Conservation (phyloP, 2,888 invertebrate species). For the Reticulitermes lucifugus region DNA sequence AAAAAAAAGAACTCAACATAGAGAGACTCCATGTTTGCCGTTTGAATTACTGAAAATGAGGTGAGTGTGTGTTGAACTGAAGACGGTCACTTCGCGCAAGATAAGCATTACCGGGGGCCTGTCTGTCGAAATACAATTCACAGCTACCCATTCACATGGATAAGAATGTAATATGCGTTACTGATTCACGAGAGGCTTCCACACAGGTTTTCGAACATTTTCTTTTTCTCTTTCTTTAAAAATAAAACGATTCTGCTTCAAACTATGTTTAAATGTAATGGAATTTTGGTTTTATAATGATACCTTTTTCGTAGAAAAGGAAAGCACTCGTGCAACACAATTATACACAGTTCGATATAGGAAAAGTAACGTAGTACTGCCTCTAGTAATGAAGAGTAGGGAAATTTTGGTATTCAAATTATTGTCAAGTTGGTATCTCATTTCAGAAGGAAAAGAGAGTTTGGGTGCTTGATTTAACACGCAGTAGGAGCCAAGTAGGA, state of each 20-base stretch:
- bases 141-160: background rate
- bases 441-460: constrained; percentile 8
- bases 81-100: too few relatives aligned
- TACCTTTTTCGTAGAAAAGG: background rate
- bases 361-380: background rate
- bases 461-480: constrained; percentile 31
- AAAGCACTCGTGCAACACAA: background rate
- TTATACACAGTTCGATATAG: constrained; percentile 7
- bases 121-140: background rate
- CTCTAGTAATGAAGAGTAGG: background rate
- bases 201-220: background rate
- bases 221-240: background rate
- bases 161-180: background rate
- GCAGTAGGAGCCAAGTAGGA: constrained; percentile 13
- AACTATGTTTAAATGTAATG: background rate
- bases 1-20: too few relatives aligned
- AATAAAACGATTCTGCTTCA: background rate
- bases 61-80: too few relatives aligned
- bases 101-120: too few relatives aligned
- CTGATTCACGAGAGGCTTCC: background rate
- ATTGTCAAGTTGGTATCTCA: constrained; percentile 25
- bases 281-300: constrained; percentile 3
- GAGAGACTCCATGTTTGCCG: too few relatives aligned
- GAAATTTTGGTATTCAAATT: constrained; percentile 24
- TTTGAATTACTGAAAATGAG: too few relatives aligned